A percentile compares a stretch with the other conserved stretches of the same genome.
phyloP scores from a whole-genome alignment of 2,113 vertebrate species.

The Tragelaphus buxtoni region DNA sequence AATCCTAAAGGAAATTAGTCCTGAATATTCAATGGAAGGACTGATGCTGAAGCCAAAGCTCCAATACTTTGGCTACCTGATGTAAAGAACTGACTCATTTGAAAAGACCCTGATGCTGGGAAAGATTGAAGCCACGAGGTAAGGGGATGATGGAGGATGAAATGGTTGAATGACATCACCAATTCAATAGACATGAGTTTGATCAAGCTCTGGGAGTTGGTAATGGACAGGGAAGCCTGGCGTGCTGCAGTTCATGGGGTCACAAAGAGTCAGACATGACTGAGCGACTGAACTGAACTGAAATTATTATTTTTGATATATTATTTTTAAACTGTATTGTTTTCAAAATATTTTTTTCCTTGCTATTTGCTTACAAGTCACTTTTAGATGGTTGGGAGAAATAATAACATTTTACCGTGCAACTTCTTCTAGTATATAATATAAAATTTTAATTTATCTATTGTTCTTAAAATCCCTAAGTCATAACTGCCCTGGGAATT shows the following conservation, averaged over 20 bases:
- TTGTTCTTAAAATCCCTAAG: background rate
- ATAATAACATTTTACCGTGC: background rate
- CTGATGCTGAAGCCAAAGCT: background rate
- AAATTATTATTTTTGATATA: background rate
- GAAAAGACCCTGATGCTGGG: background rate
- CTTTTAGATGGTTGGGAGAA: background rate
- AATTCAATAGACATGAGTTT: background rate
- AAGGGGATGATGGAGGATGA: background rate
- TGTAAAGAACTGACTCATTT: background rate
- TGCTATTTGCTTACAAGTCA: background rate
- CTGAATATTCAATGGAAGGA: background rate
- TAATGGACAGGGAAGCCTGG: background rate
- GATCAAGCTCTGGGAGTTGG: background rate
- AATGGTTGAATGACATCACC: background rate
- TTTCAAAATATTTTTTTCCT: background rate
- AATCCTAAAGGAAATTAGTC: background rate
- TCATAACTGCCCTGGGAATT: background rate
- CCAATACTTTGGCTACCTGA: background rate
- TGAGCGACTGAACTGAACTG: background rate
- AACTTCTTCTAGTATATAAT: background rate
- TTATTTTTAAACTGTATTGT: background rate
- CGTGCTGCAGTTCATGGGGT: accelerated
- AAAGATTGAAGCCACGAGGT: background rate
- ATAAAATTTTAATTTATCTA: background rate
- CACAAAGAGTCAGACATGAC: background rate